phyloP scores from a whole-genome alignment of 2,113 vertebrate genomes.

The Eudorcas thomsonii region DNA sequence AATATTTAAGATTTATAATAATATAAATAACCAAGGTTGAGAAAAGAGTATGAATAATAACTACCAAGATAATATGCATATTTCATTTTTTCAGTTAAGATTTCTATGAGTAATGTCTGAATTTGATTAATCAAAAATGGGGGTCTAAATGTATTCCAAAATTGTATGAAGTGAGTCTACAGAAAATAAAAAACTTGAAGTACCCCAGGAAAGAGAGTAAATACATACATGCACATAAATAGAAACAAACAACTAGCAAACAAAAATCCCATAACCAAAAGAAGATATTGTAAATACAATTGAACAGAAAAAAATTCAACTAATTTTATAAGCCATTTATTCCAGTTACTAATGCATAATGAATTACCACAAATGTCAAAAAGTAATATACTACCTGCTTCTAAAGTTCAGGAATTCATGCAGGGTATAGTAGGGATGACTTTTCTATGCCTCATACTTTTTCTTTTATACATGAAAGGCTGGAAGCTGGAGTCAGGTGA shows the following conservation, averaged over 20 bases:
- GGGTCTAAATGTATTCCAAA: neutral
- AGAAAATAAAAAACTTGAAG: neutral
- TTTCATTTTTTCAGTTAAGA: neutral
- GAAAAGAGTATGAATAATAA: neutral
- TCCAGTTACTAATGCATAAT: neutral
- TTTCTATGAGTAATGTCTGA: neutral
- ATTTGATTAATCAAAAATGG: neutral
- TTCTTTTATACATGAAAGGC: neutral
- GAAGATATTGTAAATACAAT: neutral
- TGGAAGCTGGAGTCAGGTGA: neutral
- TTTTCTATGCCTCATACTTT: neutral
- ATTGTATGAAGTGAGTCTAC: neutral
- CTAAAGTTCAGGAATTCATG: neutral
- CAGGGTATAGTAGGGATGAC: rapidly evolving
- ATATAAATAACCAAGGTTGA: neutral
- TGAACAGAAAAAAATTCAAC: neutral
- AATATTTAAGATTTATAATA: neutral
- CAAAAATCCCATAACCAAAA: neutral
- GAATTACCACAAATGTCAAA: neutral
- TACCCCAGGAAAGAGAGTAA: neutral
- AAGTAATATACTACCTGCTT: neutral
- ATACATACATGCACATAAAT: neutral
- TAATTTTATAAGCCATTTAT: neutral
- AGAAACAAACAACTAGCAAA: neutral
- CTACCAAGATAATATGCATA: neutral